Conservation (phyloP, 1,140 invertebrate genomes). For the Brachionus plicatilis region DNA sequence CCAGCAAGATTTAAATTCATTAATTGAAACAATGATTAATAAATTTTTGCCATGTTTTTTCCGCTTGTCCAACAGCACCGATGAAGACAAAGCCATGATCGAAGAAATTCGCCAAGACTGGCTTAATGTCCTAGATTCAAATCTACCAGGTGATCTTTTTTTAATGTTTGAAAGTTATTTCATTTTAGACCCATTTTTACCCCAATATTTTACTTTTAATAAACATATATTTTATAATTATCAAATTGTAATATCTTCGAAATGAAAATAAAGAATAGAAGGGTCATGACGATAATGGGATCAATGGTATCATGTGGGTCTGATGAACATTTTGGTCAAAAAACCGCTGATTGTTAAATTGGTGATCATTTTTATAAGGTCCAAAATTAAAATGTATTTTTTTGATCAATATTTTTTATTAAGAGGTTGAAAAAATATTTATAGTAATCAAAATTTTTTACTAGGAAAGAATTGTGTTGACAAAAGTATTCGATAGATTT, state of each 20-base stretch:
- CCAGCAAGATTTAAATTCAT: conserved; percentile 30
- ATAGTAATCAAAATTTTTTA: neutral
- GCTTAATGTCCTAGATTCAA: conserved; percentile 31
- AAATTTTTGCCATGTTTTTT: conserved; percentile 41
- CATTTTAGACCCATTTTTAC: too few species aligned
- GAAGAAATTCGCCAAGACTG: conserved; percentile 37
- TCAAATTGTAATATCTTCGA: neutral
- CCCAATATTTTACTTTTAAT: too few species aligned
- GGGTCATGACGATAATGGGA: neutral
- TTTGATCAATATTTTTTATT: neutral
- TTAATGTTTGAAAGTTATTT: neutral
- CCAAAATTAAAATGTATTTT: neutral
- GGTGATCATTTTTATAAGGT: neutral
- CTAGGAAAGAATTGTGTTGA: neutral
- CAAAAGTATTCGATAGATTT: neutral
- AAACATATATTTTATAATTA: too few species aligned
- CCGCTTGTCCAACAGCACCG: neutral
- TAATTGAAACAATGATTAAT: conserved; percentile 38
- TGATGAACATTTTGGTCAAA: neutral
- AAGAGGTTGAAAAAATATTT: neutral
- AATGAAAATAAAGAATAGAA: neutral
- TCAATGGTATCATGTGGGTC: neutral
- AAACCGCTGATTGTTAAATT: too few species aligned
- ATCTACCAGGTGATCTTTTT: conserved; percentile 14
- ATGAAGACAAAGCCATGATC: conserved; percentile 2